Evolutionary conservation across 1,140 invertebrate species (phyloP).

Genomic region (Chlorops oryzae): DNA sequence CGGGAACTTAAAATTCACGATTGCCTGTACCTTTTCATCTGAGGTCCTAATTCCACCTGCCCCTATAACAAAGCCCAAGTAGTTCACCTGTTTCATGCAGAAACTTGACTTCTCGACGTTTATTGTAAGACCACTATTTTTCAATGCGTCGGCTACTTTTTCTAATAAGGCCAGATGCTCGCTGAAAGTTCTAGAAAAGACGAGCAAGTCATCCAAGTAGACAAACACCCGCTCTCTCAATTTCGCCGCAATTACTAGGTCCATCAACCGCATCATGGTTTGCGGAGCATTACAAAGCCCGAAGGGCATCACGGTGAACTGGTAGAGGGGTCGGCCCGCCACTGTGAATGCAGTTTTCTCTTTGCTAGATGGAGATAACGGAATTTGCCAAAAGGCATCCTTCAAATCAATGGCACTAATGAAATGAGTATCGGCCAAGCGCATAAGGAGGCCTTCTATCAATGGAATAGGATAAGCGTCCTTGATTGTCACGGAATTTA

Average conservation of each 20-base stretch:
- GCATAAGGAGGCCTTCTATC: neutral
- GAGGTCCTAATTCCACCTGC: conserved; percentile 8
- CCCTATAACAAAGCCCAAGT: conserved; percentile 5
- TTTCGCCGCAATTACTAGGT: neutral
- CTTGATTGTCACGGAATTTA: neutral
- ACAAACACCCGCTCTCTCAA: neutral
- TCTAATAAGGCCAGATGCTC: neutral
- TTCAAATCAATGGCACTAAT: neutral
- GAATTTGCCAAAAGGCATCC: neutral
- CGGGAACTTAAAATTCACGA: conserved; percentile 15
- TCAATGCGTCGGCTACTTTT: neutral
- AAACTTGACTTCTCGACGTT: neutral
- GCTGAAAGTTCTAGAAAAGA: neutral
- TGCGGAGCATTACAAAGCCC: neutral
- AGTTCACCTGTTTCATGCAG: neutral
- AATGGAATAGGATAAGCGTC: neutral
- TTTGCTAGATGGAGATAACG: neutral
- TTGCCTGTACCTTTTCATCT: conserved; percentile 17
- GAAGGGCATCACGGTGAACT: neutral
- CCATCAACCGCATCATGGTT: neutral
- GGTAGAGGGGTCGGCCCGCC: neutral
- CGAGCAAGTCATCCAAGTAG: neutral
- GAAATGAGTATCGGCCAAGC: neutral
- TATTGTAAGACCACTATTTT: neutral
- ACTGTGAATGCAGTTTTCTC: neutral